phyloP scores from a whole-genome alignment of 2,113 vertebrate species.

The Engraulis encrasicolus region DNA sequence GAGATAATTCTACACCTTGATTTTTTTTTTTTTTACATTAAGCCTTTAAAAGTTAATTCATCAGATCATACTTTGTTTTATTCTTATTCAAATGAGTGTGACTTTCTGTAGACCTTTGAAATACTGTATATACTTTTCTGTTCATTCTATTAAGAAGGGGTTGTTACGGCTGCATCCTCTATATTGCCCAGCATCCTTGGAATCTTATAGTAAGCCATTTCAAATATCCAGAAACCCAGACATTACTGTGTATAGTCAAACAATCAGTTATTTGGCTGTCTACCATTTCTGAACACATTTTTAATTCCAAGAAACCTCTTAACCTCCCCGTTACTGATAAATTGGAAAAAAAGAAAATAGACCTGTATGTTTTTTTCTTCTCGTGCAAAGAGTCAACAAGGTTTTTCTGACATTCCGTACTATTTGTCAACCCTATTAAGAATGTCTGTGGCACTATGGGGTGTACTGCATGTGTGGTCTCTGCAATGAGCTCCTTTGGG shows the following conservation, averaged over 20 bases:
- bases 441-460: not conserved
- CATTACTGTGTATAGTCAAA: not conserved
- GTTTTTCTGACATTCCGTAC: not conserved
- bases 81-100: not conserved
- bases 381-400: too few species aligned
- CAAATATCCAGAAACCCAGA: not conserved
- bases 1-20: too few species aligned
- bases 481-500: not conserved
- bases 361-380: too few species aligned
- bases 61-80: not conserved
- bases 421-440: not conserved
- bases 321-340: too few species aligned
- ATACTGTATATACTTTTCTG: too few species aligned
- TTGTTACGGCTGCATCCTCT: not conserved
- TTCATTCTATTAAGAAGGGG: not conserved
- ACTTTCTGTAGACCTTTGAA: not conserved
- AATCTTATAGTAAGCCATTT: too few species aligned
- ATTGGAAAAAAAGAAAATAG: too few species aligned
- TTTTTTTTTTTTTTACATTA: not conserved
- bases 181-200: too few species aligned
- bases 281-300: not conserved
- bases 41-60: not conserved
- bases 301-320: too few species aligned
- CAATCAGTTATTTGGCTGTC: not conserved
- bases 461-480: not conserved